These are phyloP conservation scores for Odontamblyopus rebecca DNA, from an alignment of 2,797 vertebrate species.

Conservation along the genomic window DNA sequence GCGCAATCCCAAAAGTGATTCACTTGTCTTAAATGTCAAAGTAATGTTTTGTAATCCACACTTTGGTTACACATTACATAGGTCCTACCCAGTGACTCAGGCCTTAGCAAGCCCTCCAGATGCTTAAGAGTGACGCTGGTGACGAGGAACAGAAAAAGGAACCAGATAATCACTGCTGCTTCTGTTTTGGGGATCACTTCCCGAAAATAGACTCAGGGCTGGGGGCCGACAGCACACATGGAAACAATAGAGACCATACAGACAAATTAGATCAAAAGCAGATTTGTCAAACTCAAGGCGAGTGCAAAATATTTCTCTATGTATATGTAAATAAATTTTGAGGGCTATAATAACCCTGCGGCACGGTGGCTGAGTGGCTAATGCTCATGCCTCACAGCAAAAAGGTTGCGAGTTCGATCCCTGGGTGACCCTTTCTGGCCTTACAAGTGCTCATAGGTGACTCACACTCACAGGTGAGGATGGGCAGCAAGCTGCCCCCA, in stretches of 20 bases:
- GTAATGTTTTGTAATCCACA: constrained; percentile 42
- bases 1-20: constrained; percentile 39
- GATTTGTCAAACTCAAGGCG: not conserved
- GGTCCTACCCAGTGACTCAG: constrained; percentile 56
- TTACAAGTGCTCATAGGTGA: too few species aligned
- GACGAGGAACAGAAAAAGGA: constrained; percentile 34
- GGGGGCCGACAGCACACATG: constrained; percentile 47
- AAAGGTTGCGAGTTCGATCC: too few species aligned
- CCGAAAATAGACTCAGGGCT: constrained; percentile 54
- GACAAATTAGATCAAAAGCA: constrained; percentile 7
- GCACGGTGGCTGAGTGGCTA: too few species aligned
- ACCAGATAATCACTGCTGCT: constrained; percentile 34
- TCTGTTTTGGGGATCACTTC: constrained; percentile 61
- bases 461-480: too few species aligned
- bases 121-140: constrained; percentile 36
- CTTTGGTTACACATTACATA: constrained; percentile 16
- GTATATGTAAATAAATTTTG: not conserved
- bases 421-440: too few species aligned
- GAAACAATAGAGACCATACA: constrained; percentile 57
- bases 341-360: not conserved
- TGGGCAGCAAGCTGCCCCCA: too few species aligned
- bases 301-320: not conserved
- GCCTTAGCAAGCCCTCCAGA: constrained; percentile 37
- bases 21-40: constrained; percentile 48
- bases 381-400: too few species aligned